A percentile compares a stretch with the other conserved stretches of the same genome.
phyloP scores from a whole-genome alignment of 2,113 vertebrate species.

The Lepisosteus oculatus region DNA sequence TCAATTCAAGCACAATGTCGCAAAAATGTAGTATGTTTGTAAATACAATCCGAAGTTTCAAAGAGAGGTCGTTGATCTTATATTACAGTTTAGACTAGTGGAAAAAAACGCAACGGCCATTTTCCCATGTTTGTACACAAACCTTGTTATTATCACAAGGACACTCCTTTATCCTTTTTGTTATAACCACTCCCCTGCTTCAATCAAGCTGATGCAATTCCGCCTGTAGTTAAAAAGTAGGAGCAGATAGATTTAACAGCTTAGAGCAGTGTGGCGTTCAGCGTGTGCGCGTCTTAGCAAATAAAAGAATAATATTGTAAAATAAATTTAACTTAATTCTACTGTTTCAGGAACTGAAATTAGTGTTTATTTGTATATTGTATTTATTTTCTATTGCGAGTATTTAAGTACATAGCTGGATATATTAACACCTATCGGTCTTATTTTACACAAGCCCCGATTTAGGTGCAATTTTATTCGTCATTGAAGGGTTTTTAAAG shows the following conservation, averaged over 20 bases:
- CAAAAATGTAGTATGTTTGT: too few relatives aligned
- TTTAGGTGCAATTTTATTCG: not conserved
- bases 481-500: not conserved
- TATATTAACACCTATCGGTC: not conserved
- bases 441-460: not conserved
- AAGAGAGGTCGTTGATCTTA: too few relatives aligned
- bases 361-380: not conserved
- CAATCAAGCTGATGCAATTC: conserved; percentile 62
- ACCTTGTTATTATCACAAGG: not conserved
- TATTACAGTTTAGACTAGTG: too few relatives aligned
- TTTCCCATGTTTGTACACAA: conserved; percentile 62
- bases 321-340: not conserved
- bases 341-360: not conserved
- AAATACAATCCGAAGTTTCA: too few relatives aligned
- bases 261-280: conserved; percentile 25
- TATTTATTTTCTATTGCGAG: not conserved
- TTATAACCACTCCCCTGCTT: not conserved
- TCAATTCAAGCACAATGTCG: too few relatives aligned
- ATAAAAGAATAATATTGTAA: not conserved
- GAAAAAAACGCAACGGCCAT: not conserved
- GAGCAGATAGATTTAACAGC: conserved; percentile 29
- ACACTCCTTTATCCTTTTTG: not conserved
- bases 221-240: conserved; percentile 43
- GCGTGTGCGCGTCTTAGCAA: conserved; percentile 21
- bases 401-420: not conserved